These are phyloP conservation scores for Morpho deidamia DNA, from an alignment of 2,888 invertebrate genomes.

Conservation along the genomic window DNA sequence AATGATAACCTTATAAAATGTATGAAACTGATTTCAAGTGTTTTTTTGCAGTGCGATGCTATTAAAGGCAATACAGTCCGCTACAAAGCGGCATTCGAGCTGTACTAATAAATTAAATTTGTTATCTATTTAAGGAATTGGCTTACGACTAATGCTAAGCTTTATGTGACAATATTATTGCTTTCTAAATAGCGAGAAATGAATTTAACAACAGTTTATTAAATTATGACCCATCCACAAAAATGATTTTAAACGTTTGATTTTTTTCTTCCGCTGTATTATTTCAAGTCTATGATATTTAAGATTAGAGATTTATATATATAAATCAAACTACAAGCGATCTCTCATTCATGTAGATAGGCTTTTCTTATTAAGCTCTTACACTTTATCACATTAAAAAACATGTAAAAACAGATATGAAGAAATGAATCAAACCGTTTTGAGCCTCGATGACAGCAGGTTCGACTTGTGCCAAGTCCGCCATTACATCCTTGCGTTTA, in stretches of 20 bases:
- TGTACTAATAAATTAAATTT: background rate
- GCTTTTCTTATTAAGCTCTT: slow-evolving; percentile 1
- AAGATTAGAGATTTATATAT: too few relatives aligned
- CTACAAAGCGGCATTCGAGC: background rate
- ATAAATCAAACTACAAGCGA: too few relatives aligned
- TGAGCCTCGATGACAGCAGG: slow-evolving; percentile 99
- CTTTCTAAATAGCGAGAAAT: background rate
- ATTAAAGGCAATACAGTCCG: background rate
- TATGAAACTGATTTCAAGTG: background rate
- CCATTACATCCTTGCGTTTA: slow-evolving; percentile 96
- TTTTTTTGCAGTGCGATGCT: background rate
- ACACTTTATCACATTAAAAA: background rate
- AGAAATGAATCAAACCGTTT: slow-evolving; percentile 82
- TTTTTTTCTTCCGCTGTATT: too few relatives aligned
- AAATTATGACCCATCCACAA: background rate
- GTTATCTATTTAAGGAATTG: background rate
- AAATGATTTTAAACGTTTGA: background rate
- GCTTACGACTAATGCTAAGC: slow-evolving; percentile 2
- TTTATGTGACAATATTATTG: slow-evolving; percentile 7
- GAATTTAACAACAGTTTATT: background rate
- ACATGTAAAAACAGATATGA: slow-evolving; percentile 8
- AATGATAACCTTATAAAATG: background rate
- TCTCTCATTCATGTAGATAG: background rate
- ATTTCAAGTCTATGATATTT: too few relatives aligned
- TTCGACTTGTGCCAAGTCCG: slow-evolving; percentile 97